Conservation (phyloP, 2,888 invertebrate genomes). For the Cheilosia grossa region DNA sequence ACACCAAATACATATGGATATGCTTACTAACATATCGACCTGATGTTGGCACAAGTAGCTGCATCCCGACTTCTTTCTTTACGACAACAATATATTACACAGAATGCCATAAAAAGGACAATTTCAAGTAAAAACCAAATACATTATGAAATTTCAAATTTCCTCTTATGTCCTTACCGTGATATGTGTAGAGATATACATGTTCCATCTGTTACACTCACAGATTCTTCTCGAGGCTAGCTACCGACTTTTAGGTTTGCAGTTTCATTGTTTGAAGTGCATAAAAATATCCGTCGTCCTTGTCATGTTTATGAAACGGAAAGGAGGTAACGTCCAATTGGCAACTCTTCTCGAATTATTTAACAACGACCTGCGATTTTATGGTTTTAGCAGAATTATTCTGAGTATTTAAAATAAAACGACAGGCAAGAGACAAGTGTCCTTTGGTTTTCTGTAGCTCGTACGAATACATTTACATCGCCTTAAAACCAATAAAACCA, state of each 20-base stretch:
- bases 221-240: background rate
- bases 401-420: too few relatives aligned
- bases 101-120: constrained; percentile 65
- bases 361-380: too few relatives aligned
- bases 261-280: background rate
- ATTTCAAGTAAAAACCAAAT: constrained; percentile 58
- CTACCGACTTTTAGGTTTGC: background rate
- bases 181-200: constrained; percentile 37
- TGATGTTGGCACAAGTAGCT: constrained; percentile 60
- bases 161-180: constrained; percentile 25
- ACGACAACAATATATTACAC: constrained; percentile 14
- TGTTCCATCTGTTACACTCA: background rate
- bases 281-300: background rate
- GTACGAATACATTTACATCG: too few relatives aligned
- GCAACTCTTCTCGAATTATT: background rate
- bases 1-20: constrained; percentile 26
- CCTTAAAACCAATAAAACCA: too few relatives aligned
- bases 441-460: too few relatives aligned
- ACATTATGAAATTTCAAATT: constrained; percentile 67
- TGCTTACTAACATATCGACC: constrained; percentile 56
- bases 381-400: too few relatives aligned
- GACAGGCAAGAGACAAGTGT: too few relatives aligned
- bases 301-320: background rate
- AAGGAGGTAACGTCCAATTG: background rate
- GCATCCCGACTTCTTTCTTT: constrained; percentile 32